Evolutionary conservation across 2,888 invertebrate genomes (phyloP), one percentile per base, ranked within the genome.

Genomic region (Microplitis deprimator): DNA sequence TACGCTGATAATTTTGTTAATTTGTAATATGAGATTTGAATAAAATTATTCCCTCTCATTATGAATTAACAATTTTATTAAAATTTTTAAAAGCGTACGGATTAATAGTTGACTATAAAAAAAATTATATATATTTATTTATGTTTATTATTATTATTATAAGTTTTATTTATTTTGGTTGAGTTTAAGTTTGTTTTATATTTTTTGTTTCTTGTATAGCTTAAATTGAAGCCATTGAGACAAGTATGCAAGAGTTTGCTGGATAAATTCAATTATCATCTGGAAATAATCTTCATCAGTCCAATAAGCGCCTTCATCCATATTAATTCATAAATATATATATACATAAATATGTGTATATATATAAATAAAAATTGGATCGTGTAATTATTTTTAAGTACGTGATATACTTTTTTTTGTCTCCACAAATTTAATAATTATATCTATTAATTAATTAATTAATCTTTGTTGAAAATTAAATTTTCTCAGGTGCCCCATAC

Each of bases 341-440:
- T 29, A 29, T 29, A 29, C 29, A 29, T 29, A 29, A 29, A 29
- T 29, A 29, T 29, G 29, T 29, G 29, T 29, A 29, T 29, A 29
- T 29, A 29, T 29, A 29, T 29, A 3, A 41, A 68, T 29, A 29
- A 38, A 68, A 17, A 67, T 59, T 50, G 13, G 17, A 68, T 61
- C 71, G 38, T 62, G 62, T 71, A 8, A 71, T 71, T 71, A 71
- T 62, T 62, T 29, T 29, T 39, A 62, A 72, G 68, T 68, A 72
- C 70, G 73, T 70, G 65, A 76, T 73, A 73, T 40, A 64, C 67
- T 79, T 68, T 73, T 59, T 71, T 39, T 68, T 64, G 72, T 73
- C 61, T 76, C 62, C 71, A 67, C 67, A 68, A 50, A 13, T 39
- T 7, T 17, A 13, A 38, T 72, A 7, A 50, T 13, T 50, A 10